Evolutionary conservation across 2,888 invertebrate species (phyloP), one percentile per base, ranked within the genome.

Genomic region (Drosophila paranaensis): DNA sequence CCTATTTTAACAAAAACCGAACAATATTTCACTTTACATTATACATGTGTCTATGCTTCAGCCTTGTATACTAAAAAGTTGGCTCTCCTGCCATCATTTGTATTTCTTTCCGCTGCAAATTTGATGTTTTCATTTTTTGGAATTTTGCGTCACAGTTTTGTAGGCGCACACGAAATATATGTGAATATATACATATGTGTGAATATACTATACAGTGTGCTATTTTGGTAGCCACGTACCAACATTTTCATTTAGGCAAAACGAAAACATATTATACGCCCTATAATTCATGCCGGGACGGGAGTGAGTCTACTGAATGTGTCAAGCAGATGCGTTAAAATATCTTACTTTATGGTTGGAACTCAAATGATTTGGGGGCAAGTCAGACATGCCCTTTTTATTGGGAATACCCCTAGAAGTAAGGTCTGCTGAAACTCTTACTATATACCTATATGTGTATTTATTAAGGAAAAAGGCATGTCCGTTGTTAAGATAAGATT

Each of bases 141-240:
- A 43, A 40, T 71, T 75, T 75, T 72, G 68, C 79, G 68, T 75
- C 79, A 77, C 42, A 55, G 51, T 57, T 45, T 57, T 57, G 50
- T 40, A 30, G 45, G 60, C 60, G 40, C 64, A 58, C 5, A 37
- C 14, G 20, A 14, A 33, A 51, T 51, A 51, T 11, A 16, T 40
- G 16, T 16, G 40, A 6, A n/a, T 37, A 27, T 25, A 43, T 45
- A 45, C 45, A 50, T 14, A 20, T 20, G 20, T 20, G 20, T 20
- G 48, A 53, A 20, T 73, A 40, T 20, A 20, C 20, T 63, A 33
- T 56, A 56, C 62, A 68, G 67, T 40, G 45, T 43, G 67, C 84
- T 83, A 83, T 83, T 83, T 84, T 54, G 67, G 84, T 71, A 61
- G 72, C 45, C 84, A 73, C 67, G 71, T 78, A 85, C 58, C 42